Conservation (phyloP, 2,888 invertebrate genomes). For the Ceramica pisi region DNA sequence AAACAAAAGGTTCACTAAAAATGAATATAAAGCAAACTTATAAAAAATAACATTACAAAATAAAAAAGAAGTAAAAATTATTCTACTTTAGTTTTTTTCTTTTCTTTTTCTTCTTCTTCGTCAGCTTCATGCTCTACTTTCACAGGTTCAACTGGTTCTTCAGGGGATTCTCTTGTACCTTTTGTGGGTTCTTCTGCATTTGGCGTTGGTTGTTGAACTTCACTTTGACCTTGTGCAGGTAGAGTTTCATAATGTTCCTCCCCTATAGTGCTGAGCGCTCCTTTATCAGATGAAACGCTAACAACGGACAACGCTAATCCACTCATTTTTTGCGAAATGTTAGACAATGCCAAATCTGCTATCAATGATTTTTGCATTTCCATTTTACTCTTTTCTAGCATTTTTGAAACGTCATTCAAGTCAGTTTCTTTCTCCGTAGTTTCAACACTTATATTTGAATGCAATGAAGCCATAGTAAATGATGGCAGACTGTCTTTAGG, state of each 20-base stretch:
- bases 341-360: constrained; percentile 76
- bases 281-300: constrained; percentile 22
- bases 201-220: background rate
- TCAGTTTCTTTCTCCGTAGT: constrained; percentile 60
- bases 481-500: constrained; percentile 82
- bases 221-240: background rate
- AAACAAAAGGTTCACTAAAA: no score
- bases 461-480: constrained; percentile 78
- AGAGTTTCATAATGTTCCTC: constrained; percentile 27
- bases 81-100: no score
- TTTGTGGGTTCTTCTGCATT: no score
- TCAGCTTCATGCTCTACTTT: no score
- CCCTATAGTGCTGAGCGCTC: background rate
- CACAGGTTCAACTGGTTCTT: no score
- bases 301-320: background rate
- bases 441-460: constrained; percentile 71
- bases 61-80: no score
- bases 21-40: no score
- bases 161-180: no score
- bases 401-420: constrained; percentile 74
- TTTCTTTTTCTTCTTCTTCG: no score
- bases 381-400: constrained; percentile 79
- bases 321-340: constrained; percentile 13
- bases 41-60: no score
- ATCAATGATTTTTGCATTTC: constrained; percentile 85